Base-by-base conservation (phyloP, 2,888 invertebrate species). In the Lepidochrysops patricia region DNA sequence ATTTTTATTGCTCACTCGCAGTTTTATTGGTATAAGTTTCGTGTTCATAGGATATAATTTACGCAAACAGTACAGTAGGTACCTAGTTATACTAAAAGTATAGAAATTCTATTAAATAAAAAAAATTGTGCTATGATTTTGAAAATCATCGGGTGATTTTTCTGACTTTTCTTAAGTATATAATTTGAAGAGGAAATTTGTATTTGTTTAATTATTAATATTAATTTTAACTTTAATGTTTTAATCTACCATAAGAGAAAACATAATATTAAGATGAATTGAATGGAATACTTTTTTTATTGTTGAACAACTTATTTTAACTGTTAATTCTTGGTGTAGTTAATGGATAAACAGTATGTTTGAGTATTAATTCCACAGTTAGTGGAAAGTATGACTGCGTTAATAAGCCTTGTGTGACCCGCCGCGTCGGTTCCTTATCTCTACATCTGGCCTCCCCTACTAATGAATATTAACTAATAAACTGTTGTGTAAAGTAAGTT, bases 381-480 rank as follows among this genome's bases (percentile, higher is more conserved):
- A 57, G 49, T 62, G 34, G 63, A 62, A 61, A 64, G 64, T 68
- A 70, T 68, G 66, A 70, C 67, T 65, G 68, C 70, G 70, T 67
- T 73, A 73, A 72, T 73, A 75, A 72, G 71, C 68, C 69, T 68
- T 68, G 66, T 70, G 68, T 67, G 68, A 68, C 71, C 67, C 62
- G 63, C 63, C 27, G 52, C 52, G 52, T 7, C 52, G 52, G 27
- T 13, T 32, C 61, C 67, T 81, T 83, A 83, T 84, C 85, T 75
- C 72, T 68, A 65, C 76, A 84, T 84, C 84, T 80, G 74, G 72
- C 78, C 79, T 76, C 82, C 81, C 76, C 70, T 67, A 64, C 78
- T 87, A 85, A 85, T 87, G 86, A 88, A 88, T 88, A 88, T 87
- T 88, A 86, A 88, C 82, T 78, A 84, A 82, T 82, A 76, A 81